A percentile compares a stretch with the other conserved stretches of the same genome.
Conservation (phyloP, 1,140 invertebrate species). For the Bombus breviceps region DNA sequence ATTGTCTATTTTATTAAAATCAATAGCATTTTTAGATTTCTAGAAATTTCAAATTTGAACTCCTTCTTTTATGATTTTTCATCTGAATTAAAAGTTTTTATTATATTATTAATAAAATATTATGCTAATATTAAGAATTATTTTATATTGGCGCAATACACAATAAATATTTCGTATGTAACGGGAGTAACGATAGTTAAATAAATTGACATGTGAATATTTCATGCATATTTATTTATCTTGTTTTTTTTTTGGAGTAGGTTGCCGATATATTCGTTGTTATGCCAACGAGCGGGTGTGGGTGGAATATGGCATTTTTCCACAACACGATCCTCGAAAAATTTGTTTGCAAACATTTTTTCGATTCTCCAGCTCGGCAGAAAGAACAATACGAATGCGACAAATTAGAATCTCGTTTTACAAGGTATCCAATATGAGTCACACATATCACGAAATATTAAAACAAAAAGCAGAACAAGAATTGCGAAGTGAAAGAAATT, state of each 20-base stretch:
- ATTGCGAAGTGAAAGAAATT: neutral
- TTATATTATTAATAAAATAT: neutral
- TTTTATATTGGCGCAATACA: neutral
- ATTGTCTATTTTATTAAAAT: no score
- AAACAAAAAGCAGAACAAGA: neutral
- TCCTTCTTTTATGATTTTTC: no score
- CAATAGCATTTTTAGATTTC: no score
- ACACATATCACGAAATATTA: neutral
- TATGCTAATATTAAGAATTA: neutral
- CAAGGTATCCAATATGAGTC: neutral
- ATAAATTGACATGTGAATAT: neutral
- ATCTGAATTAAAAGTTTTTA: no score
- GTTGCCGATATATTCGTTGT: neutral
- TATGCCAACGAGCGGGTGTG: neutral
- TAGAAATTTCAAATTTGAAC: no score
- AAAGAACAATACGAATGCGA: neutral
- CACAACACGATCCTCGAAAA: neutral
- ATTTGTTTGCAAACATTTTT: neutral
- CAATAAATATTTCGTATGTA: neutral
- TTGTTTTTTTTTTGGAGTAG: neutral
- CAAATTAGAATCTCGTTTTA: neutral
- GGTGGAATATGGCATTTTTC: neutral
- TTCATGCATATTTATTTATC: neutral
- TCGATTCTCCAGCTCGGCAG: no score
- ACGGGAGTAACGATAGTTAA: neutral